A percentile compares a stretch with the other conserved stretches of the same genome.
phyloP scores from a whole-genome alignment of 2,113 vertebrate genomes.

The Hydrochoerus hydrochaeris region DNA sequence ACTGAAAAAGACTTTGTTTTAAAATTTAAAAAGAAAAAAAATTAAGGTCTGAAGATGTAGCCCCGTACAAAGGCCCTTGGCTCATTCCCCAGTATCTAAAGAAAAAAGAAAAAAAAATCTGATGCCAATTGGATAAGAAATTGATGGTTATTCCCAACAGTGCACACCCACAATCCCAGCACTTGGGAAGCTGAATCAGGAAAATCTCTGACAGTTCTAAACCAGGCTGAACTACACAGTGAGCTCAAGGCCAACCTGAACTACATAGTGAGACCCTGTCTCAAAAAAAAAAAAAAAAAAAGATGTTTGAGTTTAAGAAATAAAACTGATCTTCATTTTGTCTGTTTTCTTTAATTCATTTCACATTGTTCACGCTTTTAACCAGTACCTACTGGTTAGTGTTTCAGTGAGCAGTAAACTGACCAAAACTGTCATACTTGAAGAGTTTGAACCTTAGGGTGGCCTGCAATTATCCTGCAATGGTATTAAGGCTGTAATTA shows the following conservation, averaged over 20 bases:
- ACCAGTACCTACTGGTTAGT: background rate
- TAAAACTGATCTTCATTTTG: slow-evolving; percentile 7
- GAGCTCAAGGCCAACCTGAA: no score
- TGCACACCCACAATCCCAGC: background rate
- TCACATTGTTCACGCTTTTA: background rate
- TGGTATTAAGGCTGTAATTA: background rate
- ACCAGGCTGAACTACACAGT: background rate
- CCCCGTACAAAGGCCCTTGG: background rate
- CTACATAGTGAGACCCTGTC: background rate
- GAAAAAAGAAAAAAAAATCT: background rate
- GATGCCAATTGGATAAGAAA: background rate
- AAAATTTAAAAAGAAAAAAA: background rate
- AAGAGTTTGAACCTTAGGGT: background rate
- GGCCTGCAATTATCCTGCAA: background rate
- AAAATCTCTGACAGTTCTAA: background rate
- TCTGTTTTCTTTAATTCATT: background rate
- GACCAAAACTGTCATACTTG: background rate
- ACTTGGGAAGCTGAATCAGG: background rate
- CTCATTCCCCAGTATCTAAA: background rate
- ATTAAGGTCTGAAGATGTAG: background rate
- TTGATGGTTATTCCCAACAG: background rate
- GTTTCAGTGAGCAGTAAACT: background rate
- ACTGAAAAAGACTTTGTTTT: background rate
- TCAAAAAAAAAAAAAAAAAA: background rate
- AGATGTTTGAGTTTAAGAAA: background rate